A percentile compares a stretch with the other conserved stretches of the same genome.
phyloP scores from a whole-genome alignment of 2,888 invertebrate genomes.

The Melitaea athalia region DNA sequence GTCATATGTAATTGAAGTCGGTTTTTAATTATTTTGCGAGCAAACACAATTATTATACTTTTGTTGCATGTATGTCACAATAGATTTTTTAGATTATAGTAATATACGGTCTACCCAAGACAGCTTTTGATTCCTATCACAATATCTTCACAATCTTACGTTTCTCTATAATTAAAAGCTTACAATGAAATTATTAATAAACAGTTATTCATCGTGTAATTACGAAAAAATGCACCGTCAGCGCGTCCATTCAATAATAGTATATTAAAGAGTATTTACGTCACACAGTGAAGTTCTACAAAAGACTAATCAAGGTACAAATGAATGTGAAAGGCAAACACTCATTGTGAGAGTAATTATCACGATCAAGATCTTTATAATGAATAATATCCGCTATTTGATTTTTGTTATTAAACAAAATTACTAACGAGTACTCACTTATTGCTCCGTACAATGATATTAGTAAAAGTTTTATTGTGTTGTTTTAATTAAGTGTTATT shows the following conservation, averaged over 20 bases:
- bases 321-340: conserved; percentile 31
- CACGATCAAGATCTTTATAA: conserved; percentile 26
- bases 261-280: conserved; percentile 25
- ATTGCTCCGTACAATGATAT: too few relatives aligned
- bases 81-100: too few relatives aligned
- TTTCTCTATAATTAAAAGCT: background rate
- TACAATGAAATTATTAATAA: conserved; percentile 9
- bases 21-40: too few relatives aligned
- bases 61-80: too few relatives aligned
- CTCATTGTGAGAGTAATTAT: conserved; percentile 25
- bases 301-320: conserved; percentile 40
- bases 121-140: background rate
- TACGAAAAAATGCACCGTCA: conserved; percentile 22
- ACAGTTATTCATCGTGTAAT: conserved; percentile 26
- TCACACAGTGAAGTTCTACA: conserved; percentile 29
- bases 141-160: background rate
- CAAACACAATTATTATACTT: too few relatives aligned
- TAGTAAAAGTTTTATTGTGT: too few relatives aligned
- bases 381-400: conserved; percentile 18
- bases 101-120: background rate
- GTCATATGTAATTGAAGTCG: too few relatives aligned
- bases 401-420: conserved; percentile 10
- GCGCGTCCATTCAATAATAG: conserved; percentile 16
- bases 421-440: background rate
- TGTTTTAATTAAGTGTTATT: too few relatives aligned